Evolutionary conservation across 2,888 invertebrate species (phyloP), one percentile per base, ranked within the genome.

Genomic region (Tipula vernalis): DNA sequence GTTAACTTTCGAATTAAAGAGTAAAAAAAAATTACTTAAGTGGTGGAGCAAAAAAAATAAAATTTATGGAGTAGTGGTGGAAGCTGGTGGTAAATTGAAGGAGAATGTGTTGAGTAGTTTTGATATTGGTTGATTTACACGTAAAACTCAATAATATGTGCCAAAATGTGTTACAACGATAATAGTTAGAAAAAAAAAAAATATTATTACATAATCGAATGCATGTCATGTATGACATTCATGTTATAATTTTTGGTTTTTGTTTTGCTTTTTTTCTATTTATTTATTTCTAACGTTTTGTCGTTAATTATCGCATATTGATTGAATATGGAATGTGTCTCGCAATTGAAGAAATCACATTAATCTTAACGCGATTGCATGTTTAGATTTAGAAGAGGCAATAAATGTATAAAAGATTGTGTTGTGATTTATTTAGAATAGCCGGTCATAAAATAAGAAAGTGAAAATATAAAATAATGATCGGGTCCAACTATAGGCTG

Each of bases 1-100:
- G 84, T 84, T 84, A 41, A 84, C 84, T 84, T 84, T 84, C 84
- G 84, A 84, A 84, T 84, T 84, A 84, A 84, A 84, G 84, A 84
- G 84, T 84, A 39, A 84, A 84, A 84, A 71, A 18, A 71, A n/a
- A 15, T n/a, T n/a, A 51, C n/a, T 51, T 51, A 51, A 28, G 71
- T 71, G 71, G 71, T 71, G 71, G 71, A 71, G 15, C 15, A 15
- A 57, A n/a, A 71, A 71, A 5, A 71, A 28, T 28, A 8, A 71
- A 28, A n/a, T 15, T 15, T 15, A 2, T 15, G 39, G 84, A 84
- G 84, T 39, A 84, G 84, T 84, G 84, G 84, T 84, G 84, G 84
- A 84, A 84, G 84, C 84, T 84, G 39, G 39, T 6, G 84, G 41
- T 39, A 39, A 8, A 84, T 39, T 84, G 41, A 84, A 84, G 84